A percentile compares a stretch with the other conserved stretches of the same genome.
phyloP scores from a whole-genome alignment of 2,888 invertebrate species.

The Pycnomerus fuliginosus region DNA sequence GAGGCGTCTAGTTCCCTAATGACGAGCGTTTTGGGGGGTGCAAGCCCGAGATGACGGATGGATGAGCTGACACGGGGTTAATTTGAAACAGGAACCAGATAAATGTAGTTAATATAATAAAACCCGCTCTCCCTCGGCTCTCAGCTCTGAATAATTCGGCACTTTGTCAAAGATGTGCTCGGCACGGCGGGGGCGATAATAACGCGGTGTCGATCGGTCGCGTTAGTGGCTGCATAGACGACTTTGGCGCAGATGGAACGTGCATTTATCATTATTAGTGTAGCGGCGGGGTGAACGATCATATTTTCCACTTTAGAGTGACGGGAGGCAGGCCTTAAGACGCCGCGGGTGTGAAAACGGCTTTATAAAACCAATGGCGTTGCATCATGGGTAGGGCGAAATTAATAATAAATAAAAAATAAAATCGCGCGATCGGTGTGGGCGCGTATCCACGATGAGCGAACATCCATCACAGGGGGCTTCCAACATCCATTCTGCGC shows the following conservation, averaged over 20 bases:
- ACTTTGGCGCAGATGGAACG: constrained; percentile 17
- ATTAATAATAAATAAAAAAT: neutral
- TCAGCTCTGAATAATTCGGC: constrained; percentile 39
- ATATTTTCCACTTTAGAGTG: constrained; percentile 36
- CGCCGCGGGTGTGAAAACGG: constrained; percentile 5
- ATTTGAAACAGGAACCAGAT: constrained; percentile 49
- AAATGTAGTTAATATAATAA: constrained; percentile 49
- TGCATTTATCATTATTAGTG: constrained; percentile 35
- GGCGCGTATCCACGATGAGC: constrained; percentile 33
- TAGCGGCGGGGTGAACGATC: constrained; percentile 27
- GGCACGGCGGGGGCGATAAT: constrained; percentile 29
- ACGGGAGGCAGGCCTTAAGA: constrained; percentile 24
- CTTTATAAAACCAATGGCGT: constrained; percentile 12
- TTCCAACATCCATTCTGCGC: constrained; percentile 40
- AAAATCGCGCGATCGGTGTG: constrained; percentile 2
- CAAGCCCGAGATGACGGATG: constrained; percentile 42
- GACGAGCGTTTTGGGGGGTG: constrained; percentile 16
- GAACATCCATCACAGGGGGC: constrained; percentile 47
- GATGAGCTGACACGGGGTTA: constrained; percentile 47
- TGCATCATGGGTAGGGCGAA: constrained; percentile 4
- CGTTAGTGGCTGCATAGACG: constrained; percentile 10
- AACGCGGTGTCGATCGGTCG: constrained; percentile 23
- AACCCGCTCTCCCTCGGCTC: constrained; percentile 29
- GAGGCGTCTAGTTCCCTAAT: constrained; percentile 21
- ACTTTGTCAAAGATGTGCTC: constrained; percentile 40